Conservation (phyloP, 2,113 vertebrate genomes). For the Microcebus griseorufus region DNA sequence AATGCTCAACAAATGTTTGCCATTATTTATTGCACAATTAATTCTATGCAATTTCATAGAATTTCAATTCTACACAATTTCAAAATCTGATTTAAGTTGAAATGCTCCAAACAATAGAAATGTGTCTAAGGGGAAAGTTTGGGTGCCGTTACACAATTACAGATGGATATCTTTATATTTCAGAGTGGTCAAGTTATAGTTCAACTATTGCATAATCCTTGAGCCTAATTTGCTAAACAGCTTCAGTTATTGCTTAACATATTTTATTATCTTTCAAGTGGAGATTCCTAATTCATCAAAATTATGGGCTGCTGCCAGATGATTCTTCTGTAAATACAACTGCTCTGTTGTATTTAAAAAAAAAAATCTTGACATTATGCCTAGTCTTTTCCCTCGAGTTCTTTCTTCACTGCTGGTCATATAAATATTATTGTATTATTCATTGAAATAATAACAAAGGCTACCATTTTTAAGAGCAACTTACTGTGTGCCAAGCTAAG, state of each 20-base stretch:
- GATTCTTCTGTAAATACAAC: slow-evolving; percentile 73
- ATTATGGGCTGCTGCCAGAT: slow-evolving; percentile 73
- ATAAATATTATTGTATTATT: slow-evolving; percentile 77
- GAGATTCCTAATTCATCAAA: slow-evolving; percentile 73
- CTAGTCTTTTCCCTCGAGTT: slow-evolving; percentile 68
- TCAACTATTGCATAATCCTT: slow-evolving; percentile 45
- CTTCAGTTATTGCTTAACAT: slow-evolving; percentile 51
- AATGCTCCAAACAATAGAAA: neutral
- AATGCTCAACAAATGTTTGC: neutral
- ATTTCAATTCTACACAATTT: neutral
- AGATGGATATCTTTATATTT: slow-evolving; percentile 41
- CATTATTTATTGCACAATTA: neutral
- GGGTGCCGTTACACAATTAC: neutral
- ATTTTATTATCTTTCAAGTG: slow-evolving; percentile 71
- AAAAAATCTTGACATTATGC: slow-evolving; percentile 63
- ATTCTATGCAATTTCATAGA: neutral
- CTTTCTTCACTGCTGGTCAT: slow-evolving; percentile 63
- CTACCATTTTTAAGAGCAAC: slow-evolving; percentile 68
- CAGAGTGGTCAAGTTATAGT: slow-evolving; percentile 30
- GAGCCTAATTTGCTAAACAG: slow-evolving; percentile 33
- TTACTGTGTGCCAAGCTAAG: slow-evolving; percentile 49
- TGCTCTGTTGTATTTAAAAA: slow-evolving; percentile 39
- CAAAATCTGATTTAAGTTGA: neutral
- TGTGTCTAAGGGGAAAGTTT: neutral
- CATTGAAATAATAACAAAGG: slow-evolving; percentile 69